These are phyloP conservation scores for Ceratoteleas bidentatus DNA, from an alignment of 1,140 invertebrate species.

Conservation along the genomic window DNA sequence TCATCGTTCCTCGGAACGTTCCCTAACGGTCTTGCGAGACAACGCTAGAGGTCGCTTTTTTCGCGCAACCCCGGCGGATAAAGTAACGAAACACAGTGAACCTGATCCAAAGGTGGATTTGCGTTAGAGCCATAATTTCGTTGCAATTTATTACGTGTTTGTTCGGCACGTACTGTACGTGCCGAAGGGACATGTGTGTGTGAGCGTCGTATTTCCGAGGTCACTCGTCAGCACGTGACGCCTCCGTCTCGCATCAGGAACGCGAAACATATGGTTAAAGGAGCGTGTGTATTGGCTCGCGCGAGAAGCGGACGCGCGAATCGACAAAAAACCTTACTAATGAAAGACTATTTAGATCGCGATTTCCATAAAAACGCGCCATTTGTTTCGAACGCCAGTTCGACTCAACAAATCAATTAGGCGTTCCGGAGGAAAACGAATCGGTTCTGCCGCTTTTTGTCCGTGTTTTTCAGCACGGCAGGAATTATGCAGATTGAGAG, in stretches of 20 bases:
- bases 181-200: constrained; percentile 11
- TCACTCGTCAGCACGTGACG: constrained; percentile 47
- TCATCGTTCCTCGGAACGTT: no score
- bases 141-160: constrained; percentile 16
- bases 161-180: constrained; percentile 27
- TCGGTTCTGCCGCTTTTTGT: no score
- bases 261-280: constrained; percentile 48
- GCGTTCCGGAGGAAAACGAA: no score
- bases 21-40: no score
- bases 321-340: constrained; percentile 35
- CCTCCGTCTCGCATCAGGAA: constrained; percentile 45
- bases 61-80: no score
- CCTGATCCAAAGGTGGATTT: constrained; percentile 1
- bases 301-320: constrained; percentile 20
- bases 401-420: no score
- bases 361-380: constrained; percentile 15
- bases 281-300: constrained; percentile 31
- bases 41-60: no score
- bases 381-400: no score
- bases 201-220: constrained; percentile 45
- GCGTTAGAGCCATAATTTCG: constrained; percentile 11
- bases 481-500: no score
- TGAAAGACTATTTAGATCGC: constrained; percentile 28
- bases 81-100: no score
- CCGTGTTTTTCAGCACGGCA: no score